Evolutionary conservation across 2,888 invertebrate species (phyloP).

Genomic region (Netelia virgata): DNA sequence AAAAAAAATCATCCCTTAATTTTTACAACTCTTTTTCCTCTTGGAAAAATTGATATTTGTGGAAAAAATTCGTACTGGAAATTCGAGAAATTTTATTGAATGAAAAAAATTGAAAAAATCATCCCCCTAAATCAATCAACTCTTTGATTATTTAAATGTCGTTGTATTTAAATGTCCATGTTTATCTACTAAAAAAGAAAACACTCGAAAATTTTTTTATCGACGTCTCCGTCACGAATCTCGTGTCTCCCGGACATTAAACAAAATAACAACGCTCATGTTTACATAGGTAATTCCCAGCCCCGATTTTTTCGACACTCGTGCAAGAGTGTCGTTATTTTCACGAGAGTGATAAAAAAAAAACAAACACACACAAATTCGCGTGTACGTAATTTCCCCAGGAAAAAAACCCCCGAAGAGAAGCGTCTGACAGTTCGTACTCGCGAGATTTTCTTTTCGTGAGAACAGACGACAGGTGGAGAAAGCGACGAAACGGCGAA

Average conservation of each 20-base stretch:
- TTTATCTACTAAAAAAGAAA: no score
- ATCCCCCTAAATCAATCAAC: no score
- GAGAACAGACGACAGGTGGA: conserved; percentile 31
- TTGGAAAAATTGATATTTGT: no score
- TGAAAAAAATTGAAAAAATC: no score
- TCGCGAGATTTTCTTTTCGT: conserved; percentile 30
- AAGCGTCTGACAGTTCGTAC: conserved; percentile 25
- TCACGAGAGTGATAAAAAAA: not conserved
- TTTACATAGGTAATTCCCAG: not conserved
- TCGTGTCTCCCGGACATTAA: not conserved
- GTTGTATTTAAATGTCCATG: no score
- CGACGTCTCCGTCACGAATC: not conserved
- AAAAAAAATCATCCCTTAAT: no score
- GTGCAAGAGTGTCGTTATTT: conserved; percentile 4
- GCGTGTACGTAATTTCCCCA: conserved; percentile 15
- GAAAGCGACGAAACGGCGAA: conserved; percentile 13
- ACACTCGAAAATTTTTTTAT: not conserved
- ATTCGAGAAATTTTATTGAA: no score
- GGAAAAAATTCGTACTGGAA: no score
- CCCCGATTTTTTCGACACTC: not conserved
- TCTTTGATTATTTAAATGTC: no score
- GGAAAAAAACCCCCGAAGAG: conserved; percentile 4
- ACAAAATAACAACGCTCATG: not conserved
- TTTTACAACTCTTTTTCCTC: no score
- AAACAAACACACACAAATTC: conserved; percentile 30